Base-by-base conservation (phyloP, 2,888 invertebrate species). In the Tuberolachnus salignus region DNA sequence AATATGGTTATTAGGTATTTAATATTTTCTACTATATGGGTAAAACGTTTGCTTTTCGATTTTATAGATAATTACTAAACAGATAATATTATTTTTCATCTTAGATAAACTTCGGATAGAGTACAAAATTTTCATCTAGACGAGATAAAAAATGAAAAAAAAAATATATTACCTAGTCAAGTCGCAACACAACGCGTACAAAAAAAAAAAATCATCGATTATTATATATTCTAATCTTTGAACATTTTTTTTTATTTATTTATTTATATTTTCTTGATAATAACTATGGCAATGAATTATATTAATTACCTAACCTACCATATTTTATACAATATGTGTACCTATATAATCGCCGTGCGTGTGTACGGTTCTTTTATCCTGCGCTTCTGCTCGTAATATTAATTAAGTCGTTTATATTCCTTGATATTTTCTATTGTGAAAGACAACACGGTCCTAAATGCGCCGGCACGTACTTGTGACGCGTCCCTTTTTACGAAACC, bases 361-460 rank as follows among this genome's bases (percentile, higher is more conserved):
- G 14, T 57, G 26, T 34, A 49, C 51, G 26, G n/a, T 73, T 26
- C 42, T 16, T 49, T 46, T 21, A 46, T 55, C 26, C 64, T 21
- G 16, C 19, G 42, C 59, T 61, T 26, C 59, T 78, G 13, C 49
- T 59, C 51, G 13, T 51, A 51, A 78, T 78, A 78, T 61, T 78
- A 78, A 78, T 78, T 59, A 78, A 78, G 78, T 59, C 14, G 26
- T 78, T 78, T 59, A 69, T 59, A 78, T 69, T 78, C 78, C 67
- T 78, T 51, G 49, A 63, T 46, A 11, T 69, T 78, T 34, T 69
- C 67, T 42, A 78, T 78, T 59, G 19, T 61, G 57, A 42, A 67
- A 78, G 55, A 66, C 46, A 51, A 42, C 73, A 21, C 51, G n/a
- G 51, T 69, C 23, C 34, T 69, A 42, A 67, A 78, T 78, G 78